Evolutionary conservation across 2,797 vertebrate genomes (phyloP).

Genomic region (Ctenopoma multispine): DNA sequence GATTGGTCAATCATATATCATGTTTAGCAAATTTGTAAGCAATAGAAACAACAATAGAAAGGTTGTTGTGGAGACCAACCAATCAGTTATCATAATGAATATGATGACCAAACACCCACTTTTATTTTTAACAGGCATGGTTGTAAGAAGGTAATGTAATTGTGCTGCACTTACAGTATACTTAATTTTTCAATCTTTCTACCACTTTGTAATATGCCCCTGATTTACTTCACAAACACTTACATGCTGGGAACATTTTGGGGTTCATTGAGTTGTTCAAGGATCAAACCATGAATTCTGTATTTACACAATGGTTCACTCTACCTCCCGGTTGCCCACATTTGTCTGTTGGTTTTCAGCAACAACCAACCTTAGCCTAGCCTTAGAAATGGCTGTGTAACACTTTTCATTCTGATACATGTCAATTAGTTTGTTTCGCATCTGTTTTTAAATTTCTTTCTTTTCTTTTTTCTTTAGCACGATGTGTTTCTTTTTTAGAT

Average conservation of each 20-base stretch:
- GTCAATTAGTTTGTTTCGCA: too few relatives aligned
- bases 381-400: too few relatives aligned
- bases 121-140: background rate
- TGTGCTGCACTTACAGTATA: too few relatives aligned
- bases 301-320: background rate
- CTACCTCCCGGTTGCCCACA: too few relatives aligned
- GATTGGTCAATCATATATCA: slow-evolving; percentile 62
- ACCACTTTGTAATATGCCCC: slow-evolving; percentile 1
- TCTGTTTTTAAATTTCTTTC: too few relatives aligned
- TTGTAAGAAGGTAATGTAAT: background rate
- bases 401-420: too few relatives aligned
- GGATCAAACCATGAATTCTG: too few relatives aligned
- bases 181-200: background rate
- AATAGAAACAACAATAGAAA: slow-evolving; percentile 15
- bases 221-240: slow-evolving; percentile 4
- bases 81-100: background rate
- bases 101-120: background rate
- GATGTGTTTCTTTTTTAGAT: too few relatives aligned
- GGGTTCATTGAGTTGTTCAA: background rate
- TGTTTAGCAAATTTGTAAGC: slow-evolving; percentile 25
- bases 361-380: too few relatives aligned
- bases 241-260: background rate
- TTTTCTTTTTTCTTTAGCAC: too few relatives aligned
- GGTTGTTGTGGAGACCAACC: background rate
- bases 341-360: too few relatives aligned